Evolutionary conservation across 2,113 vertebrate genomes (phyloP), one percentile per base, ranked within the genome.

Genomic region (Plecturocebus donacophilus): DNA sequence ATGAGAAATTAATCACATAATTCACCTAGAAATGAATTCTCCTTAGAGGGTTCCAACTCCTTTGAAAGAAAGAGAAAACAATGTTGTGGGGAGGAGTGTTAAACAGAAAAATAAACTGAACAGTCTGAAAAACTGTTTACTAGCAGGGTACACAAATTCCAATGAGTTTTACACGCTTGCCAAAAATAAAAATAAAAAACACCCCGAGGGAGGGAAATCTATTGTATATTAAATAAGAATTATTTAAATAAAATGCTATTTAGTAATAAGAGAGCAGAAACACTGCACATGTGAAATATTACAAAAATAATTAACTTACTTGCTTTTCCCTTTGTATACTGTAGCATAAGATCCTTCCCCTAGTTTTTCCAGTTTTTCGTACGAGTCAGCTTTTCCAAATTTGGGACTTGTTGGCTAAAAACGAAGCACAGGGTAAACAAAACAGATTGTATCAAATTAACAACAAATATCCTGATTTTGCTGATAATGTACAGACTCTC

Each of bases 251-350:
- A 10, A 66, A 1, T 87, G 23, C 7, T 71, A 87, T 30, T 95
- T 42, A 45, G 9, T 76, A 89, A 30, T 45, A 54, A 79, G 32
- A 95, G 7, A 87, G 11, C 3, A 97, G 27, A 54, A 25, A 73
- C 3, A 68, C 7, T 85, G 83, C 32, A 76, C 25, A 71, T 19
- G 23, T 64, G 56, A 80, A 76, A 52, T 21, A 68, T 47, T 89
- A 0, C 75, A 89, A 95, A 91, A 80, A 6, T 1, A 38, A 80
- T n/a, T 4, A 35, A 99, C 99, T 99, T 98, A 99, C 99, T 99
- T 99, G 99, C 99, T 99, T 98, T 99, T 99, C 85, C 99, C 99
- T 99, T 99, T 99, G 98, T 99, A 99, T 49, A 99, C 99, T 23
- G 99, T 99, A 81, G 99, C 99, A 91, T 99, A 99, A 73, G 99